These are phyloP conservation scores for Anser brachyrhynchus DNA, from an alignment of 2,113 vertebrate genomes.

Conservation along the genomic window DNA sequence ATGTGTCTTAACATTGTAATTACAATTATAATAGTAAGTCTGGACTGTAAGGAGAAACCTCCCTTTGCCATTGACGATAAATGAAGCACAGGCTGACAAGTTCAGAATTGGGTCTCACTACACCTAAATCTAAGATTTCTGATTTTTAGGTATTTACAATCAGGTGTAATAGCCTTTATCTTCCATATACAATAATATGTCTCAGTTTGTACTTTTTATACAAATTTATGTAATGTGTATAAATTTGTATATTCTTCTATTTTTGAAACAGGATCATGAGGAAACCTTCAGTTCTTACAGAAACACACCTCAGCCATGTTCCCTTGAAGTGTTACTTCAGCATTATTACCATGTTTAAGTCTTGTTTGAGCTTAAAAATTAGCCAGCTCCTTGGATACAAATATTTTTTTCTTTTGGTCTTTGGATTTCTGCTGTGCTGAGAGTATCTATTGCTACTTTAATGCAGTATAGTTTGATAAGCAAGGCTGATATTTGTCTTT, in stretches of 20 bases:
- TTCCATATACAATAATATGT: neutral
- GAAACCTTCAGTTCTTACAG: neutral
- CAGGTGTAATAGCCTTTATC: neutral
- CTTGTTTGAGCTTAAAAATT: neutral
- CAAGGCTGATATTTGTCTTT: neutral
- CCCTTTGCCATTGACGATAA: neutral
- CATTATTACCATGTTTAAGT: neutral
- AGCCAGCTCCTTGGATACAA: neutral
- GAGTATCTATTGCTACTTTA: neutral
- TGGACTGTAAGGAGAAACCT: neutral
- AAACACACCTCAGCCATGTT: neutral
- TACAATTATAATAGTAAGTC: neutral
- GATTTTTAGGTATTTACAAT: neutral
- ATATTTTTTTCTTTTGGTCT: neutral
- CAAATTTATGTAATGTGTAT: neutral
- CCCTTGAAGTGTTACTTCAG: neutral
- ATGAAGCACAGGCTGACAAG: neutral
- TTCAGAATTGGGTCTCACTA: neutral
- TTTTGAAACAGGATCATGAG: neutral
- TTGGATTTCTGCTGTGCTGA: neutral
- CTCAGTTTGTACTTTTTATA: neutral
- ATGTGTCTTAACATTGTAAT: neutral
- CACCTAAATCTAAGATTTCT: neutral
- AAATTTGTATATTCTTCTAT: too few species aligned
- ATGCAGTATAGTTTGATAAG: neutral